Evolutionary conservation across 2,888 invertebrate genomes (phyloP), one percentile per base, ranked within the genome.

Genomic region (Nasonovia ribisnigri): DNA sequence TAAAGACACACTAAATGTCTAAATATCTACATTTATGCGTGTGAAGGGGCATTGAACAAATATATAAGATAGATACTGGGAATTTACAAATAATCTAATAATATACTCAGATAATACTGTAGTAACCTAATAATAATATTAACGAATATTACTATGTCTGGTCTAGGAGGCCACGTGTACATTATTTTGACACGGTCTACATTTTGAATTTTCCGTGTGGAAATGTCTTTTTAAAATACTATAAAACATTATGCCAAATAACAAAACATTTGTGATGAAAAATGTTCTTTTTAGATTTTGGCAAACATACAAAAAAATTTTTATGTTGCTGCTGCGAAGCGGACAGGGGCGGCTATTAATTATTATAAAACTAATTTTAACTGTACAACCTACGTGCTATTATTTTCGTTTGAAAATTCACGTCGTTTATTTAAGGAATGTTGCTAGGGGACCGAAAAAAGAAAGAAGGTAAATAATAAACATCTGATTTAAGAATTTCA

Each of bases 121-220:
- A 67, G 26, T 67, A 29, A 67, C 48, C 48, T 48, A 48, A 48
- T 48, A 48, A 48, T 48, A 48, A 48, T 48, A 67, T 67, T n/a
- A 67, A 67, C 67, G 29, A 67, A 67, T 67, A 67, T 29, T 67
- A 29, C 29, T 67, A 10, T 67, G 29, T 29, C 10, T 67, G 67
- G 67, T 67, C 26, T 67, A n/a, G 67, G 67, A 84, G 84, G 84
- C 84, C 84, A 84, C 43, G 84, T 84, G 84, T 84, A 84, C 84
- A 84, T 84, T 84, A 84, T 84, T 84, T 86, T 86, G 86, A 46
- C 46, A 46, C 43, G 26, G 36, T 46, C 86, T n/a, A 86, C 10
- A 26, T 46, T 86, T 46, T 26, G 36, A 46, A 46, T 86, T 46
- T 86, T 86, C n/a, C 13, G n/a, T 29, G n/a, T 84, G 20, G 43